Base-by-base conservation (phyloP, 2,888 invertebrate genomes). In the Arrhopalites spinosus region DNA sequence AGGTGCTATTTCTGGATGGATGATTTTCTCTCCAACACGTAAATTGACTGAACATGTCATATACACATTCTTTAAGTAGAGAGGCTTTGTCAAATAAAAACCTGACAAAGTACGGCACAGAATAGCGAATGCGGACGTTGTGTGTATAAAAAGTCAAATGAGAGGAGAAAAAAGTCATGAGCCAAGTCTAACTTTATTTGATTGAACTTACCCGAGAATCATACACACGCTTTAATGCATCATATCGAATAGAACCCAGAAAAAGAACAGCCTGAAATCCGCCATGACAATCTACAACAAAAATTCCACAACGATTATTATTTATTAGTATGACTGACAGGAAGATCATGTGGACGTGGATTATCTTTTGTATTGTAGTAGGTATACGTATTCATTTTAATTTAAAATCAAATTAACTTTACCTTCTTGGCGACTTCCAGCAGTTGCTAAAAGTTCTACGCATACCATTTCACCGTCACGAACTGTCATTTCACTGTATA, bases 391-490 rank as follows among this genome's bases (percentile, higher is more conserved):
- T 20, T 2, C n/a, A 20, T n/a, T n/a, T 53, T 53, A 53, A 23
- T 53, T 50, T 50, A 11, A 1, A 53, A 23, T 53, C 1, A 53
- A 11, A 23, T 53, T 8, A 5, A 15, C 15, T 23, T 53, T n/a
- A 53, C 71, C 53, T 53, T n/a, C 23, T 20, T 53, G n/a, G 50
- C 91, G 93, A 85, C 92, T 91, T 80, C 94, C 90, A 84, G 98
- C 98, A 56, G 92, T 90, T 74, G 98, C 98, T 76, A 97, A 94
- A 84, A 99, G 87, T 87, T 99, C 98, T 77, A 99, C 98, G 87
- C 98, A 98, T 74, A 99, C 96, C 93, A 98, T 96, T 88, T 99
- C 98, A 0, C 98, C 98, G 87, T 98, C 98, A 64, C 97, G 90
- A 45, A 98, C 96, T 85, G 96, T 89, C 85, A 98, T 96, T 88